phyloP scores from a whole-genome alignment of 2,797 vertebrate species.

The Sardinella longiceps region DNA sequence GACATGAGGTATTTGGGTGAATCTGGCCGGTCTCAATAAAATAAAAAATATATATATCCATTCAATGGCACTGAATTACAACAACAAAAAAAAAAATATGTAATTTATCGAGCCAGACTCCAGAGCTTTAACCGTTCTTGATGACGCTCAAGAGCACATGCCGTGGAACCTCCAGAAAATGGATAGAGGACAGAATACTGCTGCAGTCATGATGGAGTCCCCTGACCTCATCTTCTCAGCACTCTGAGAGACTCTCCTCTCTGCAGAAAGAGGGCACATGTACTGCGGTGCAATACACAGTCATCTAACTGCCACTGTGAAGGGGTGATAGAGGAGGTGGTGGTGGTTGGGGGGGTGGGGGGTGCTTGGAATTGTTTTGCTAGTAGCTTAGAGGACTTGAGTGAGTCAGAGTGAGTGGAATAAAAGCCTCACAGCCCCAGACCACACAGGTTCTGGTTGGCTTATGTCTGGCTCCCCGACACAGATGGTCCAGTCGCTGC shows the following conservation, averaged over 20 bases:
- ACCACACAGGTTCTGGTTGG: slow-evolving; percentile 5
- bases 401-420: background rate
- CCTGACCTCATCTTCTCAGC: background rate
- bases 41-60: too few relatives aligned
- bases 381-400: background rate
- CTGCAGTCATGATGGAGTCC: background rate
- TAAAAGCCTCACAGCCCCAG: background rate
- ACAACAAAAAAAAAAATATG: too few relatives aligned
- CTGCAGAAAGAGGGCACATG: background rate
- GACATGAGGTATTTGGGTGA: background rate
- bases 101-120: too few relatives aligned
- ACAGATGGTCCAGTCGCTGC: background rate
- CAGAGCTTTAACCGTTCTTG: background rate
- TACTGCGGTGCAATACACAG: background rate
- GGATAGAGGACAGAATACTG: background rate
- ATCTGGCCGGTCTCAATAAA: background rate
- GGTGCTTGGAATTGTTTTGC: background rate
- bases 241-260: background rate
- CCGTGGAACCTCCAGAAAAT: background rate
- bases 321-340: too few relatives aligned
- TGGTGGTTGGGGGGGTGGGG: too few relatives aligned
- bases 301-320: background rate
- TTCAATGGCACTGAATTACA: too few relatives aligned
- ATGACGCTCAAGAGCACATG: background rate
- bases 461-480: background rate